These are phyloP conservation scores for Nothura maculosa DNA, from an alignment of 2,797 vertebrate genomes.

Conservation along the genomic window DNA sequence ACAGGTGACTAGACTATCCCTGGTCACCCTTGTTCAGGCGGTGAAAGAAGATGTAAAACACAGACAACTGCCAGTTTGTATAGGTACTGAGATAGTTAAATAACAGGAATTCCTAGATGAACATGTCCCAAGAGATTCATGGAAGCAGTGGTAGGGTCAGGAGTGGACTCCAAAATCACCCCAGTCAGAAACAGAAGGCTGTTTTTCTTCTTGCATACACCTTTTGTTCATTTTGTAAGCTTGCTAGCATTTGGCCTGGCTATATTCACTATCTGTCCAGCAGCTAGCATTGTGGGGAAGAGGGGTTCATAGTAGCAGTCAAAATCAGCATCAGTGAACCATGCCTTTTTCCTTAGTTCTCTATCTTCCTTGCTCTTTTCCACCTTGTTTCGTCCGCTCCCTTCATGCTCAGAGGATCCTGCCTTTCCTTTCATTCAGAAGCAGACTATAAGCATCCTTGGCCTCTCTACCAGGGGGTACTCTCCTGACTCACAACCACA, in stretches of 20 bases:
- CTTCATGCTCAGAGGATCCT: not conserved
- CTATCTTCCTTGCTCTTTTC: not conserved
- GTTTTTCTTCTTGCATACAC: not conserved
- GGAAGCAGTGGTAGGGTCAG: not conserved
- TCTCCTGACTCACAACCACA: constrained; percentile 5
- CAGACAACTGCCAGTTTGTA: not conserved
- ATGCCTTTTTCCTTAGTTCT: not conserved
- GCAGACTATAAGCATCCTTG: not conserved
- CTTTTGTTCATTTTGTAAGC: not conserved
- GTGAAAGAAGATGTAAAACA: not conserved
- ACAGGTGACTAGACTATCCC: not conserved
- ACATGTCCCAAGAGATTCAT: not conserved
- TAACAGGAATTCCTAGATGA: not conserved
- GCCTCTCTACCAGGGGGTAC: not conserved
- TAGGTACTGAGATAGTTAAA: not conserved
- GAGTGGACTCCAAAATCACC: not conserved
- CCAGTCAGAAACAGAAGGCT: not conserved
- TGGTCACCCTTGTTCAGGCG: not conserved
- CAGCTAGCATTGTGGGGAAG: not conserved
- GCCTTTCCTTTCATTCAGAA: not conserved
- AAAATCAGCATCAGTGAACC: not conserved
- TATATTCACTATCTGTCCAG: not conserved
- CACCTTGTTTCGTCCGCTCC: not conserved
- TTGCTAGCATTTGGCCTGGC: not conserved
- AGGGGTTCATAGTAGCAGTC: not conserved